Evolutionary conservation across 1,140 invertebrate genomes (phyloP).

Genomic region (Bombus superbus): DNA sequence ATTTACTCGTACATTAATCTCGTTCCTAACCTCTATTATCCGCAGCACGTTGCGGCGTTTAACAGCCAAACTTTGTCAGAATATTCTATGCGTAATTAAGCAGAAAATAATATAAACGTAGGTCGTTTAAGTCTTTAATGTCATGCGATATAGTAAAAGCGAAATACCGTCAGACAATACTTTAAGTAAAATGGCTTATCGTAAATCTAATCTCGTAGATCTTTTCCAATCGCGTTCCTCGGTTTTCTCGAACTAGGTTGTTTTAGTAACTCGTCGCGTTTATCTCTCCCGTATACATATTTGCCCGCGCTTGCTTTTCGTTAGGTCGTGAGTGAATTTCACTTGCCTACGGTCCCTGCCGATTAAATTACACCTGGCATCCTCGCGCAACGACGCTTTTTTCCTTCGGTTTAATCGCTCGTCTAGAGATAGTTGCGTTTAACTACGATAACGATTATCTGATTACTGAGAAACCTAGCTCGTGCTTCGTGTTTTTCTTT

Average conservation of each 20-base stretch:
- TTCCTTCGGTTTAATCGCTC: constrained; percentile 21
- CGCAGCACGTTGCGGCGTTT: no score
- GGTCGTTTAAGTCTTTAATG: no score
- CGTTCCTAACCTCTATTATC: no score
- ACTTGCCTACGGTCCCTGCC: no score
- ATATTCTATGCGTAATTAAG: no score
- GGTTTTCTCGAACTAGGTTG: neutral
- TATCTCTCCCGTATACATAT: neutral
- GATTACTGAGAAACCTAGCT: neutral
- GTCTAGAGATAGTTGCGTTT: constrained; percentile 33
- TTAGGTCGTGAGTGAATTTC: neutral
- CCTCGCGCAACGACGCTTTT: neutral
- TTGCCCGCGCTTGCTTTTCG: neutral
- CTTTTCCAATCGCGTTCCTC: neutral
- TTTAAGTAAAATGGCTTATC: neutral
- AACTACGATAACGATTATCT: constrained; percentile 38
- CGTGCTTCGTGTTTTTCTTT: neutral
- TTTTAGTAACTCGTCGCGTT: constrained; percentile 19
- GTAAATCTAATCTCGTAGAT: neutral
- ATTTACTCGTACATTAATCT: neutral
- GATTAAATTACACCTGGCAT: neutral
- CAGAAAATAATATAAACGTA: no score
- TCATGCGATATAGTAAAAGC: no score
- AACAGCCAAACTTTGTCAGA: no score
- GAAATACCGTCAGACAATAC: neutral